phyloP scores from a whole-genome alignment of 1,140 invertebrate species.

The Heterodera schachtii region DNA sequence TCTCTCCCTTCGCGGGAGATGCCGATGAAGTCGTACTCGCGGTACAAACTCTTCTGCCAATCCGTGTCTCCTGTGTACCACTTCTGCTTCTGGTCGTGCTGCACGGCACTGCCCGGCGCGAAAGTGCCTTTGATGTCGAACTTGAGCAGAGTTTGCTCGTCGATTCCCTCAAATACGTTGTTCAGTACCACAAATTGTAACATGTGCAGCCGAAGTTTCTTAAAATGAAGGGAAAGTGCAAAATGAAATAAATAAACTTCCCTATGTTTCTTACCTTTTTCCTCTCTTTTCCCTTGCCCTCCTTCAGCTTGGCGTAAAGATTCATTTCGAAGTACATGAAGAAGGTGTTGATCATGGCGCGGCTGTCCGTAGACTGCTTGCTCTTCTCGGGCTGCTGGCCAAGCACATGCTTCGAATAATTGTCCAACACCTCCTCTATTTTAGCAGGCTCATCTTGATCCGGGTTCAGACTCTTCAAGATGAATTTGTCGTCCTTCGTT shows the following conservation, averaged over 20 bases:
- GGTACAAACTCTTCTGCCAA: background rate
- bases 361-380: too few species aligned
- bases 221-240: background rate
- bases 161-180: background rate
- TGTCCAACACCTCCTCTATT: background rate
- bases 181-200: background rate
- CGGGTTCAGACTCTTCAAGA: background rate
- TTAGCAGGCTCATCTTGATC: background rate
- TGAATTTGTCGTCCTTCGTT: background rate
- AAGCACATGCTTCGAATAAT: background rate
- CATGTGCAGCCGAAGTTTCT: background rate
- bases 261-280: too few species aligned
- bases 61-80: too few species aligned
- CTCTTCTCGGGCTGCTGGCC: background rate
- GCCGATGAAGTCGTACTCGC: background rate
- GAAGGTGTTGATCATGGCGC: background rate
- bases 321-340: background rate
- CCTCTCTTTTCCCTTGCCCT: background rate
- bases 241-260: too few species aligned
- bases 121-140: conserved; percentile 1
- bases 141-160: background rate
- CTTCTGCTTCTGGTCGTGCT: background rate
- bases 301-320: background rate
- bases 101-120: background rate
- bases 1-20: background rate